A percentile compares a stretch with the other conserved stretches of the same genome.
Conservation (phyloP, 2,888 invertebrate species). For the Hypomecis atomaria region DNA sequence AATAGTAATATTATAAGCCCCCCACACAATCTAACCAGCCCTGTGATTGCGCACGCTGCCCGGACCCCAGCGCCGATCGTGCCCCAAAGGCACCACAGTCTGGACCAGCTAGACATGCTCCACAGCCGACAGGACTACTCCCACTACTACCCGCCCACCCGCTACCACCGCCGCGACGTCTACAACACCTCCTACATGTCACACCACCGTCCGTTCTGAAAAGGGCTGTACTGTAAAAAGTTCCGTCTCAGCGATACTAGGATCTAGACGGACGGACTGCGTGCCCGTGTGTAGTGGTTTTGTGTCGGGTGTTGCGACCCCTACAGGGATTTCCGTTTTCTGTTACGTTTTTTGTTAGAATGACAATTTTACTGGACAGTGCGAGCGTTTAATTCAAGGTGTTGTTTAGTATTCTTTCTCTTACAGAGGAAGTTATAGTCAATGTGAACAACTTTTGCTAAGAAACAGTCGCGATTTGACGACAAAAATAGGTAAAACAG, state of each 20-base stretch:
- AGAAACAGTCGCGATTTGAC: too few species aligned
- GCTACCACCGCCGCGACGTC: slow-evolving; percentile 70
- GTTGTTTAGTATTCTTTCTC: too few species aligned
- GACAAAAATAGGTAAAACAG: too few species aligned
- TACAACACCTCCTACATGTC: slow-evolving; percentile 71
- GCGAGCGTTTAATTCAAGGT: neutral
- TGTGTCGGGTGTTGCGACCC: slow-evolving; percentile 54
- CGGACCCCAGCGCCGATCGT: slow-evolving; percentile 56
- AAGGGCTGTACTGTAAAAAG: slow-evolving; percentile 81
- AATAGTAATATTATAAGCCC: neutral
- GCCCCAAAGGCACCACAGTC: slow-evolving; percentile 78
- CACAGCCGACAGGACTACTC: slow-evolving; percentile 72
- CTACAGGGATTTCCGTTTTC: slow-evolving; percentile 45
- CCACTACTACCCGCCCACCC: slow-evolving; percentile 63
- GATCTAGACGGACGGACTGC: slow-evolving; percentile 69
- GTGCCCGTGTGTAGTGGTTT: slow-evolving; percentile 55
- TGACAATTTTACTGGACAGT: neutral
- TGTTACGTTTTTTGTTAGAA: neutral
- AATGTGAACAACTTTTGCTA: too few species aligned
- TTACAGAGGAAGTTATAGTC: too few species aligned
- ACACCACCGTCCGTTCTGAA: slow-evolving; percentile 82
- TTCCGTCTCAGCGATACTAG: slow-evolving; percentile 76
- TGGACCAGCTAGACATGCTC: slow-evolving; percentile 79
- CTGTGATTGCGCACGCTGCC: slow-evolving; percentile 71
- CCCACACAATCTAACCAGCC: slow-evolving; percentile 18